Evolutionary conservation across 1,140 invertebrate genomes (phyloP).

Genomic region (Forficula auricularia): DNA sequence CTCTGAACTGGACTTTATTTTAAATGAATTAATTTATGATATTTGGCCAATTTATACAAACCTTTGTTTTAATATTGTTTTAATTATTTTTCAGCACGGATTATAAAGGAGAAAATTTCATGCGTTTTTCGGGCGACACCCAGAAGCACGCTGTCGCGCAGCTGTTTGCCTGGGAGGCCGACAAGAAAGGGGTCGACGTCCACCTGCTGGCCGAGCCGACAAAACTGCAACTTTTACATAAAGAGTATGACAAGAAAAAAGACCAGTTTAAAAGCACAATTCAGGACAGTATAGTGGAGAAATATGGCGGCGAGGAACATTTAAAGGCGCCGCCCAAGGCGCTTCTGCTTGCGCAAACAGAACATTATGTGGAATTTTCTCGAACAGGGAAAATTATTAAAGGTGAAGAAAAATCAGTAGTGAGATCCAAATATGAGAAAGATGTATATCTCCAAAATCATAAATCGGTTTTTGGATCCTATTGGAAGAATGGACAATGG

Average conservation of each 20-base stretch:
- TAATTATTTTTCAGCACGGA: slow-evolving; percentile 40
- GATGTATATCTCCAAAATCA: slow-evolving; percentile 87
- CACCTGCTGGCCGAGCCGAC: slow-evolving; percentile 94
- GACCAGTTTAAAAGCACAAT: slow-evolving; percentile 62
- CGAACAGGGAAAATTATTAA: slow-evolving; percentile 70
- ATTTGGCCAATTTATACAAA: no score
- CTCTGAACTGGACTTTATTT: no score
- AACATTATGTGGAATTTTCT: slow-evolving; percentile 92
- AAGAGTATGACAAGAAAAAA: slow-evolving; percentile 79
- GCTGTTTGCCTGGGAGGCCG: slow-evolving; percentile 95
- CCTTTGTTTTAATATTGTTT: no score
- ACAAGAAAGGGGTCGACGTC: slow-evolving; percentile 84
- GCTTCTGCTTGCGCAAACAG: slow-evolving; percentile 81
- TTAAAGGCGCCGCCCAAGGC: slow-evolving; percentile 68
- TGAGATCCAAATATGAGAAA: slow-evolving; percentile 87
- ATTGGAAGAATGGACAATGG: slow-evolving; percentile 82
- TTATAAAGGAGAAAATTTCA: slow-evolving; percentile 93
- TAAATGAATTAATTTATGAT: no score
- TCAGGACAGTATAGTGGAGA: slow-evolving; percentile 62
- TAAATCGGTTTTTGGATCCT: slow-evolving; percentile 87
- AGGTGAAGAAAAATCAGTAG: slow-evolving; percentile 73
- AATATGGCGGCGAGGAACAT: slow-evolving; percentile 86
- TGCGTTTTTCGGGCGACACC: slow-evolving; percentile 85
- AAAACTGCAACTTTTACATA: slow-evolving; percentile 79
- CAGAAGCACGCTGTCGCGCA: slow-evolving; percentile 76